Percentiles rank a stretch among this genome's conserved stretches.
Conservation (phyloP, 2,888 invertebrate genomes). For the Erebia epiphron region DNA sequence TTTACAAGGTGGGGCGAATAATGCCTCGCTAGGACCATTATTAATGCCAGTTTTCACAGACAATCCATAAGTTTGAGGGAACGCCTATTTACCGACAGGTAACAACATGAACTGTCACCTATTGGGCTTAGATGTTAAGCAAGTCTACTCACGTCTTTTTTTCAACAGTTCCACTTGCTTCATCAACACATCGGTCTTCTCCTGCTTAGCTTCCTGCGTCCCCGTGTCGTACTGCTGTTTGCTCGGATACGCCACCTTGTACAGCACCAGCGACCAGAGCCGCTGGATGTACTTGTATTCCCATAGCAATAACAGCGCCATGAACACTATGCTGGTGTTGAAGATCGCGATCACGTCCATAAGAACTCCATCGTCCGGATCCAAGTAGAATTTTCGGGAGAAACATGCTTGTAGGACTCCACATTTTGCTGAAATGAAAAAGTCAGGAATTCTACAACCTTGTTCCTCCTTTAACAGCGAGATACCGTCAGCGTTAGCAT, state of each 20-base stretch:
- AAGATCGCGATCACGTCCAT: conserved; percentile 56
- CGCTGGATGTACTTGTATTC: conserved; percentile 59
- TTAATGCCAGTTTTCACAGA: no score
- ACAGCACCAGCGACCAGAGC: conserved; percentile 43
- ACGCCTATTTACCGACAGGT: no score
- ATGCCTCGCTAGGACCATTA: no score
- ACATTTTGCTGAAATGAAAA: conserved; percentile 57
- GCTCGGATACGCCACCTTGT: conserved; percentile 37
- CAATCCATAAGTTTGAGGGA: no score
- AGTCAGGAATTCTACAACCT: neutral
- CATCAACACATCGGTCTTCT: conserved; percentile 50
- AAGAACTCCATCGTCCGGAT: conserved; percentile 50
- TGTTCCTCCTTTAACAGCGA: no score
- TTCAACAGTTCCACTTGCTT: conserved; percentile 48
- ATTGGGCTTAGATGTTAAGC: neutral
- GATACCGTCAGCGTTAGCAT: no score
- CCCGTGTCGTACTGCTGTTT: conserved; percentile 29
- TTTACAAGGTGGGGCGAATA: no score
- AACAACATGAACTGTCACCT: no score
- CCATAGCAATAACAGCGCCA: conserved; percentile 54
- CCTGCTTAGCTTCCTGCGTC: conserved; percentile 47
- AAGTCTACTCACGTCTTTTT: conserved; percentile 38
- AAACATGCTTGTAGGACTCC: conserved; percentile 69
- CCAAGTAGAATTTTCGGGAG: conserved; percentile 53
- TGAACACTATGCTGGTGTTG: conserved; percentile 50